Base-by-base conservation (phyloP, 2,113 vertebrate species). In the Onychorhynchus coronatus region DNA sequence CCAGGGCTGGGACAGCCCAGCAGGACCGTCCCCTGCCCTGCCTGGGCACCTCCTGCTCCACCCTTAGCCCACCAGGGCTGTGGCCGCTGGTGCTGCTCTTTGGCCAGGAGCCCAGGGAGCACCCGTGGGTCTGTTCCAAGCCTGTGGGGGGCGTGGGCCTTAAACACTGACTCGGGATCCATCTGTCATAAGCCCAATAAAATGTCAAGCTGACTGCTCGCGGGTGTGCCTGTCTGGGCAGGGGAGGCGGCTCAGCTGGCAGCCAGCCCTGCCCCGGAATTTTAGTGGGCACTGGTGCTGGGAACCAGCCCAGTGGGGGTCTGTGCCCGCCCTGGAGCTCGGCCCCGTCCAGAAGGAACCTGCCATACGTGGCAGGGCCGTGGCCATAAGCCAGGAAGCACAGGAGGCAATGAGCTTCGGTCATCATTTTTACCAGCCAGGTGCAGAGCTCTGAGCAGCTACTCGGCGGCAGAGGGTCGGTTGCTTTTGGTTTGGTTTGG, bases 351-450 rank as follows among this genome's bases (percentile, higher is more conserved):
- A 68, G 21, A 8, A 47, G 12, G 31, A 24, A 27, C 47, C 18
- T 35, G 53, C 42, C 8, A 1, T 1, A 0, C 0, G 1, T 14
- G n/a, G 62, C 52, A 22, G 33, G 5, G 49, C 44, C 0, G 2
- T 21, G 56, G 30, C 19, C 22, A 2, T 5, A 18, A 50, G 21
- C 22, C 53, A 97, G 95, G 77, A 85, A 97, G 85, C 76, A 98
- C 85, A 91, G 96, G 95, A 94, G 96, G 92, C 97, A 88, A 56
- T 49, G 75, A 97, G 77, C 88, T 97, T 98, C 85, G 59, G 95
- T 97, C 95, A 95, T 97, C 85, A 78, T 91, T 94, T 98, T 98
- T 95, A 97, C 96, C 97, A 98, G 97, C 97, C 96, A 97, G 95
- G 88, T 95, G 97, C 93, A 97, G 91, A 96, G 94, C 80, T 92